Evolutionary conservation across 2,113 vertebrate genomes (phyloP).

Genomic region (Prinia subflava): DNA sequence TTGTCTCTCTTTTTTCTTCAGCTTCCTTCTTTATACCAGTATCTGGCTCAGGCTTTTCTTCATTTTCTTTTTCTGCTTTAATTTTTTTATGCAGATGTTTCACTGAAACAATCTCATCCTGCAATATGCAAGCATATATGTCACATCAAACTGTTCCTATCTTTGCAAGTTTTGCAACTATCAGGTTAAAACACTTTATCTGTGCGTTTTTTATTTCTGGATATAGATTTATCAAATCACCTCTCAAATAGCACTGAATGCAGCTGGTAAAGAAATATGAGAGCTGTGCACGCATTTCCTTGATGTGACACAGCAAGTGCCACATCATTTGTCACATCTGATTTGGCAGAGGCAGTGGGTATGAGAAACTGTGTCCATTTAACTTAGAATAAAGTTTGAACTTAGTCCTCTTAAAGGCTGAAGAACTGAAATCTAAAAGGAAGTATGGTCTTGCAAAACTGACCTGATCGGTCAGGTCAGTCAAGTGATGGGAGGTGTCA

Average conservation of each 20-base stretch:
- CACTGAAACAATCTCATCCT: conserved; percentile 80
- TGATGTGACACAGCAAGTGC: not conserved
- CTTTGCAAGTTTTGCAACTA: not conserved
- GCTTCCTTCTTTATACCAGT: conserved; percentile 75
- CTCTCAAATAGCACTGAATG: not conserved
- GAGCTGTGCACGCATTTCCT: not conserved
- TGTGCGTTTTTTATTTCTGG: not conserved
- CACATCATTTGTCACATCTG: not conserved
- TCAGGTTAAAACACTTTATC: not conserved
- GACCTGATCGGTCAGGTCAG: not conserved
- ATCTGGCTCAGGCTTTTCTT: conserved; percentile 79
- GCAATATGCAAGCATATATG: conserved; percentile 63
- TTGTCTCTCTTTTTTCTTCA: conserved; percentile 81
- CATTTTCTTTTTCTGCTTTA: conserved; percentile 79
- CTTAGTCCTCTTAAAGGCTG: not conserved
- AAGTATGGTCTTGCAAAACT: not conserved
- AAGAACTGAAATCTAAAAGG: not conserved
- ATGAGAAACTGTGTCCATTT: not conserved
- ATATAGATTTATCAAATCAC: not conserved
- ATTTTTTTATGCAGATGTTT: conserved; percentile 81
- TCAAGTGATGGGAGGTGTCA: not conserved
- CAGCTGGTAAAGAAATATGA: not conserved
- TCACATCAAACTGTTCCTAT: conserved; percentile 42
- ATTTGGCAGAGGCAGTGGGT: not conserved
- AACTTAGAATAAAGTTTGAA: not conserved